Evolutionary conservation across 2,797 vertebrate genomes (phyloP).

Genomic region (Sylvia borin): DNA sequence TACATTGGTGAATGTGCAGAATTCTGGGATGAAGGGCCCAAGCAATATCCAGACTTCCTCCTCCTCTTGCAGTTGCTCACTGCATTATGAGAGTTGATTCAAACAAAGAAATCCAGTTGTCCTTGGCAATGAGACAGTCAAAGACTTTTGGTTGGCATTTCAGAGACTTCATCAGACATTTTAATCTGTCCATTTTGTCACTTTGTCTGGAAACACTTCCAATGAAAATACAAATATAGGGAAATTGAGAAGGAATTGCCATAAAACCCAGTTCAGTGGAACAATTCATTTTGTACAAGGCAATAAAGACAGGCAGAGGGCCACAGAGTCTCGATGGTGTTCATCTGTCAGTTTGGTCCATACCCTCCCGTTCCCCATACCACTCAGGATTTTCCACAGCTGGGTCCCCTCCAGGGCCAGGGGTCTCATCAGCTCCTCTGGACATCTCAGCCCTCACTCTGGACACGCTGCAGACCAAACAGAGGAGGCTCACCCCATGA

Average conservation of each 20-base stretch:
- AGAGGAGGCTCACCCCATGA: neutral
- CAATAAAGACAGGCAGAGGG: neutral
- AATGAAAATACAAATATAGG: neutral
- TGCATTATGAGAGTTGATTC: neutral
- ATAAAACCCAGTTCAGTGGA: slow-evolving; percentile 13
- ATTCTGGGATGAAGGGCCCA: neutral
- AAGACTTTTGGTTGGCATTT: neutral
- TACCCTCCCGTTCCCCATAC: neutral
- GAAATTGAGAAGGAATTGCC: slow-evolving; percentile 7
- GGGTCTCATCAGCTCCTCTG: neutral
- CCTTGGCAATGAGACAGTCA: slow-evolving; percentile 16
- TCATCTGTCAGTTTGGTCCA: neutral
- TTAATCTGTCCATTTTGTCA: neutral
- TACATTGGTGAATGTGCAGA: neutral
- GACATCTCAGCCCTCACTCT: neutral
- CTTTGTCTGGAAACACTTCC: slow-evolving; percentile 14
- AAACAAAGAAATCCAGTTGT: slow-evolving; percentile 14
- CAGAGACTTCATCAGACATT: slow-evolving; percentile 7
- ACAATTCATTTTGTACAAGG: neutral
- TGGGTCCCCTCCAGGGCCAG: neutral
- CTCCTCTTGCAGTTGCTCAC: neutral
- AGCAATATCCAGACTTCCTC: neutral
- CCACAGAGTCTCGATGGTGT: neutral
- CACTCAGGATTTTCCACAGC: neutral
- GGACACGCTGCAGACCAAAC: rapidly evolving